Conservation (phyloP, 2,888 invertebrate species). For the Nezara viridula region DNA sequence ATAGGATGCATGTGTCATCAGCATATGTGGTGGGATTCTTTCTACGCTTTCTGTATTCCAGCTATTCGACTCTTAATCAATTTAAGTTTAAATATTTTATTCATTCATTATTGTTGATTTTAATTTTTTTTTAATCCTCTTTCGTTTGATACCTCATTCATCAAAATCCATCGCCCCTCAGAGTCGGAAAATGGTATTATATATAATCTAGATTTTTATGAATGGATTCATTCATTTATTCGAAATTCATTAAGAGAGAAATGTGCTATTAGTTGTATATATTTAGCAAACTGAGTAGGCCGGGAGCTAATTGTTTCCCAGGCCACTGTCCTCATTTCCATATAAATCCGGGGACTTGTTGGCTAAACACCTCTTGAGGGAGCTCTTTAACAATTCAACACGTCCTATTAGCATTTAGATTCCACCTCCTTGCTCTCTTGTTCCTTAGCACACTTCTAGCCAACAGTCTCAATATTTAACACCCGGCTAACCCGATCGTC, state of each 20-base stretch:
- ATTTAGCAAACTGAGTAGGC: neutral
- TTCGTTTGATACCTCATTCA: too few relatives aligned
- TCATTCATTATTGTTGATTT: too few relatives aligned
- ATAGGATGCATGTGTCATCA: too few relatives aligned
- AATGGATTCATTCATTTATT: too few relatives aligned
- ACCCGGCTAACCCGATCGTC: neutral
- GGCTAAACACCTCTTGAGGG: slow-evolving; percentile 1
- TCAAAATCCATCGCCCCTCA: too few relatives aligned
- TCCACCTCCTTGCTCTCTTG: neutral
- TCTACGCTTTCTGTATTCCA: too few relatives aligned
- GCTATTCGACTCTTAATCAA: too few relatives aligned
- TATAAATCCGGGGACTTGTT: slow-evolving; percentile 12
- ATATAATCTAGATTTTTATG: too few relatives aligned
- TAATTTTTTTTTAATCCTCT: too few relatives aligned
- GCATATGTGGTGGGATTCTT: too few relatives aligned
- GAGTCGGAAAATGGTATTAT: too few relatives aligned
- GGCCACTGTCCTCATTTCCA: neutral
- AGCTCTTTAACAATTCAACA: slow-evolving; percentile 28
- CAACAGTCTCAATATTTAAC: neutral
- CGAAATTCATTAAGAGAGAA: neutral
- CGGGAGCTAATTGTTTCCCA: neutral
- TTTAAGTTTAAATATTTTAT: too few relatives aligned
- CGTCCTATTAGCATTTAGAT: slow-evolving; percentile 30
- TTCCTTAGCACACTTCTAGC: neutral
- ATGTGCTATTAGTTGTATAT: neutral